phyloP scores from a whole-genome alignment of 1,140 invertebrate genomes.

The Alviniconcha marisindica region DNA sequence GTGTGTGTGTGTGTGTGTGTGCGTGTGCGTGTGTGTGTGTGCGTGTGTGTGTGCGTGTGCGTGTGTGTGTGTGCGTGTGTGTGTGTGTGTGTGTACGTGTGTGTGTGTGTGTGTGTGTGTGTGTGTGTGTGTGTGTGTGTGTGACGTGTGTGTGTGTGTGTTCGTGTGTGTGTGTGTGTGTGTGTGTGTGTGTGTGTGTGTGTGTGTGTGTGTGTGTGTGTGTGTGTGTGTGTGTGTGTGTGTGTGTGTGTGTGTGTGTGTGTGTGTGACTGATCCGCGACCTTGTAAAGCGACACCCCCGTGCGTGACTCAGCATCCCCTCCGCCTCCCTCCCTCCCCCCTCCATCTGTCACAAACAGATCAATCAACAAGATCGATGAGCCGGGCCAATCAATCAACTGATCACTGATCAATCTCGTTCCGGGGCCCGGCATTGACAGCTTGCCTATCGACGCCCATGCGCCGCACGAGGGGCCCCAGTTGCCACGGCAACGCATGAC shows the following conservation, averaged over 20 bases:
- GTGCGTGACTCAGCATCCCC: not conserved
- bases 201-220: not conserved
- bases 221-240: not conserved
- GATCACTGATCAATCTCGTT: conserved; percentile 41
- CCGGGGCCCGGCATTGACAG: not conserved
- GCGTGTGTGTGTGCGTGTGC: too few relatives aligned
- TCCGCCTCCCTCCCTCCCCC: not conserved
- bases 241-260: conserved; percentile 17
- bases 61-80: too few relatives aligned
- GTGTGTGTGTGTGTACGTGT: too few relatives aligned
- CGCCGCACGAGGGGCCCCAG: not conserved
- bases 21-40: too few relatives aligned
- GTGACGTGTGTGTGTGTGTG: too few relatives aligned
- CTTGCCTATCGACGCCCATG: conserved; percentile 23
- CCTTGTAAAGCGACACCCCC: too few relatives aligned
- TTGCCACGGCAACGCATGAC: conserved; percentile 43
- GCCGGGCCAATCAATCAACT: conserved; percentile 35
- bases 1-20: too few relatives aligned
- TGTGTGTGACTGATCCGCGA: not conserved
- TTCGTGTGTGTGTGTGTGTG: too few relatives aligned
- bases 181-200: too few relatives aligned
- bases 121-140: too few relatives aligned
- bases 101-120: too few relatives aligned
- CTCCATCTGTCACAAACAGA: conserved; percentile 35
- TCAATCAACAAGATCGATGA: conserved; percentile 42